These are phyloP conservation scores for Rhagonycha lutea DNA, from an alignment of 2,888 invertebrate genomes.

Conservation along the genomic window DNA sequence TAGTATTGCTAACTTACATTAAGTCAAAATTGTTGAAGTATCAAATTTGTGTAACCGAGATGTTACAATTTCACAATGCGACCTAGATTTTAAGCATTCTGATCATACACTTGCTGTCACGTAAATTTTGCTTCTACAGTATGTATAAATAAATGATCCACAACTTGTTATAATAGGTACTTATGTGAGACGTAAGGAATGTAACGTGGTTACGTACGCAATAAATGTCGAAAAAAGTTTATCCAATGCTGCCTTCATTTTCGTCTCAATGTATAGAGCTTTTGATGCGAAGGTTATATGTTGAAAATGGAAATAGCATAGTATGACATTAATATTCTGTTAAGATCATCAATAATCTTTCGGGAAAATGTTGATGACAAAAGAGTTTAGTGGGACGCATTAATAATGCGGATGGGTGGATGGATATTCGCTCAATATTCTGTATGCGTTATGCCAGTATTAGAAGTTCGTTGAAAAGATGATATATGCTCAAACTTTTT, in stretches of 20 bases:
- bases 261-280: not conserved
- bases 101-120: not conserved
- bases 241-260: not conserved
- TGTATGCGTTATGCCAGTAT: not conserved
- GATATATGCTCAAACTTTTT: not conserved
- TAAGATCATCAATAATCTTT: constrained; percentile 16
- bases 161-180: not conserved
- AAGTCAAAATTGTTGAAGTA: not conserved
- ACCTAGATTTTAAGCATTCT: constrained; percentile 9
- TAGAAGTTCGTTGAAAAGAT: not conserved
- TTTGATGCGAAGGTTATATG: not conserved
- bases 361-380: constrained; percentile 5
- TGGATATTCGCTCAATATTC: constrained; percentile 3
- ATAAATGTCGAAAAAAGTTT: not conserved
- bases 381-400: constrained; percentile 8
- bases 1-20: not conserved
- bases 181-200: not conserved
- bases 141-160: not conserved
- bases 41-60: not conserved
- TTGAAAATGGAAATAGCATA: not conserved
- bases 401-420: constrained; percentile 7
- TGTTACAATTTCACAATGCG: not conserved
- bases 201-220: not conserved
- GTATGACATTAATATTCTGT: constrained; percentile 3
- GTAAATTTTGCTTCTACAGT: constrained; percentile 1